phyloP scores from a whole-genome alignment of 2,113 vertebrate genomes.

The Numida meleagris region DNA sequence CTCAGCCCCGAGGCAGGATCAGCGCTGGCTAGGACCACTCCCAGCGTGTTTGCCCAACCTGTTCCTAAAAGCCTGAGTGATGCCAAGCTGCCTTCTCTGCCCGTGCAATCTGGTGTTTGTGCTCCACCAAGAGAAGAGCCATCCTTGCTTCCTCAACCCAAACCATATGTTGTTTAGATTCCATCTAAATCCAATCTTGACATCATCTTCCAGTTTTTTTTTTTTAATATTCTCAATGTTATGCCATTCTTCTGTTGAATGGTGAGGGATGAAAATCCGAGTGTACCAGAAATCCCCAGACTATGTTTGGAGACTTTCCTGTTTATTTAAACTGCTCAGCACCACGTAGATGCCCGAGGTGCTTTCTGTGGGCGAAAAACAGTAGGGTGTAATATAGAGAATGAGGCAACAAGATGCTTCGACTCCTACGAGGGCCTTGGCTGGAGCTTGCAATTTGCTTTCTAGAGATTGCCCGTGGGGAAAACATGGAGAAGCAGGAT shows the following conservation, averaged over 20 bases:
- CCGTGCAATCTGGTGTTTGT: rapidly evolving
- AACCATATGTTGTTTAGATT: neutral
- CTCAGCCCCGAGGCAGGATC: neutral
- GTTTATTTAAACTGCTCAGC: neutral
- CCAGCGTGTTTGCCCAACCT: neutral
- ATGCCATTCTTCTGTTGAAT: neutral
- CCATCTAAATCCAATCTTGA: neutral
- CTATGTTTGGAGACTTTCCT: neutral
- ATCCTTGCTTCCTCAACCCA: neutral
- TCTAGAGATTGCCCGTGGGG: neutral
- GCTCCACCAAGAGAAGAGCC: neutral
- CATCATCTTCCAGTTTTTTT: neutral
- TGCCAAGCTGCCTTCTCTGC: neutral
- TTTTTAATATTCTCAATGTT: neutral
- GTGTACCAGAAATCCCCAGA: neutral
- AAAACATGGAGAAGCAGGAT: neutral
- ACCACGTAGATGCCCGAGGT: neutral
- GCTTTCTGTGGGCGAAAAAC: neutral
- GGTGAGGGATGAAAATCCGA: neutral
- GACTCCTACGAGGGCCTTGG: neutral
- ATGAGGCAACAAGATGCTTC: neutral
- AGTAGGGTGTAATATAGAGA: neutral
- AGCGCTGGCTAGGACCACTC: neutral
- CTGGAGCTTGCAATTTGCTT: neutral
- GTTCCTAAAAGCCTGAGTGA: neutral